phyloP scores from a whole-genome alignment of 2,888 invertebrate species.

The Mesoligia furuncula region DNA sequence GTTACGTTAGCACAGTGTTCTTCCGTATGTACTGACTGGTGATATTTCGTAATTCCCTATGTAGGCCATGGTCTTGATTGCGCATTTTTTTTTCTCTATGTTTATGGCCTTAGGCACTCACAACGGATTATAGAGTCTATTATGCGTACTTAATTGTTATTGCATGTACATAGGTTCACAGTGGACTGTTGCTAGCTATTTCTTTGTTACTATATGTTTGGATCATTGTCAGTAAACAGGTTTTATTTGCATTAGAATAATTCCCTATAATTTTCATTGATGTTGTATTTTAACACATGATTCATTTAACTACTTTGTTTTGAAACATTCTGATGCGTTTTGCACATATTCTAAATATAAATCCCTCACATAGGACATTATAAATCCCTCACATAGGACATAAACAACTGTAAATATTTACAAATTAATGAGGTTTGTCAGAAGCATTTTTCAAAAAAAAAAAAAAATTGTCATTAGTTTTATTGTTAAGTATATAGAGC shows the following conservation, averaged over 20 bases:
- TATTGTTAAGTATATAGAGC: too few species aligned
- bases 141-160: conserved; percentile 59
- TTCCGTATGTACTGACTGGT: conserved; percentile 85
- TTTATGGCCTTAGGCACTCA: conserved; percentile 72
- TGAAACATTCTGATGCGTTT: conserved; percentile 32
- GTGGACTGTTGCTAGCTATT: conserved; percentile 37
- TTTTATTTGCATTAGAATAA: conserved; percentile 46
- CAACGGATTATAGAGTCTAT: conserved; percentile 54
- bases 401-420: conserved; percentile 41
- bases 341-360: conserved; percentile 44
- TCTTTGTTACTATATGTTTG: conserved; percentile 58
- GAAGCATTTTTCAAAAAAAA: neutral
- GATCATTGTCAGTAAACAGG: conserved; percentile 61
- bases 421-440: neutral
- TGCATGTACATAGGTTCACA: conserved; percentile 44
- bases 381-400: conserved; percentile 5
- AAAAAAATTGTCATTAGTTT: neutral
- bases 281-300: conserved; percentile 29
- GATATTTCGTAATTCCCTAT: conserved; percentile 88
- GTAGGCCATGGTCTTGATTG: conserved; percentile 89
- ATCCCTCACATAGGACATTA: neutral
- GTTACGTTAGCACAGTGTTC: conserved; percentile 80
- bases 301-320: conserved; percentile 39
- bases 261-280: conserved; percentile 13
- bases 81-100: conserved; percentile 80